phyloP scores from a whole-genome alignment of 2,113 vertebrate species.

The Rana temporaria region DNA sequence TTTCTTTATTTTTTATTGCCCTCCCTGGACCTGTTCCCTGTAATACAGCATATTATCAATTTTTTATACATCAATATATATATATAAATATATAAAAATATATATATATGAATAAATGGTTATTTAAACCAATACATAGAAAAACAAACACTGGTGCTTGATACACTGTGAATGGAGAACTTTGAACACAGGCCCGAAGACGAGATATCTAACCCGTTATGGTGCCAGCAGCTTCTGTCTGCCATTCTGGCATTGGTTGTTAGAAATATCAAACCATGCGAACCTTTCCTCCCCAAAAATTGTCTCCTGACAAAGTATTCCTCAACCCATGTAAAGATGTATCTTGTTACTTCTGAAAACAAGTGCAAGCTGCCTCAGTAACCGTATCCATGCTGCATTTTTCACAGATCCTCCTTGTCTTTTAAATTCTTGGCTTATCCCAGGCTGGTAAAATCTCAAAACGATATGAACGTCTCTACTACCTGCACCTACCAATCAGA shows the following conservation, averaged over 20 bases:
- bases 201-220: constrained; percentile 66
- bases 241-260: background rate
- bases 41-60: constrained; percentile 86
- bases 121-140: constrained; percentile 86
- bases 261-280: too few relatives aligned
- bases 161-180: constrained; percentile 94
- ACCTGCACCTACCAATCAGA: too few relatives aligned
- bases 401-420: too few relatives aligned
- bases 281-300: too few relatives aligned
- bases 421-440: too few relatives aligned
- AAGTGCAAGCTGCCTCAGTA: too few relatives aligned
- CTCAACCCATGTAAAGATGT: too few relatives aligned
- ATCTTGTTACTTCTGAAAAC: too few relatives aligned
- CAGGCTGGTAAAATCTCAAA: too few relatives aligned
- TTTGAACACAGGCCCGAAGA: constrained; percentile 78
- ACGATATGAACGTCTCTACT: too few relatives aligned
- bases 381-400: too few relatives aligned
- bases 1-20: constrained; percentile 72
- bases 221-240: background rate
- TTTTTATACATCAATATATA: constrained; percentile 85
- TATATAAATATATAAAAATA: constrained; percentile 84
- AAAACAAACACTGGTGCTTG: constrained; percentile 94
- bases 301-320: too few relatives aligned
- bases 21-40: constrained; percentile 68
- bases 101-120: constrained; percentile 81